Evolutionary conservation across 1,140 invertebrate species (phyloP).

Genomic region (Orius insidiosus): DNA sequence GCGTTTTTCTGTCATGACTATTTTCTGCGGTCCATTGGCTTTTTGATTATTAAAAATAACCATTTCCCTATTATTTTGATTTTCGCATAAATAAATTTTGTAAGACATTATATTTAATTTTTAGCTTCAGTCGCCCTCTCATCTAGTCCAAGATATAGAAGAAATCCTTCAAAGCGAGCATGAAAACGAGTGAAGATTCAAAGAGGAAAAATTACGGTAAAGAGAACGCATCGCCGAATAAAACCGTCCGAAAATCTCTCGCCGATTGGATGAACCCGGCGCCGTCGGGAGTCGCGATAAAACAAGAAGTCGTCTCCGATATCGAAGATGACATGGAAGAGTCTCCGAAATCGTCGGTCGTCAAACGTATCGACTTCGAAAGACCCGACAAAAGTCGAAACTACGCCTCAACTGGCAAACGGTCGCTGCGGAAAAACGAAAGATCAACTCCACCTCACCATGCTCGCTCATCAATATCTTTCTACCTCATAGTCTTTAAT

Average conservation of each 20-base stretch:
- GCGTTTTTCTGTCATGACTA: no score
- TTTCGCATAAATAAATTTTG: no score
- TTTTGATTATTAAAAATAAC: no score
- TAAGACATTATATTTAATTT: no score
- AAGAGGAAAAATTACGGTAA: slow-evolving; percentile 25
- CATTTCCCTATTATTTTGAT: no score
- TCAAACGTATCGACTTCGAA: slow-evolving; percentile 30
- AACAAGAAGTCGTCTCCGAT: slow-evolving; percentile 1
- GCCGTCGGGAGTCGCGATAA: background rate
- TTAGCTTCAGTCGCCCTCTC: slow-evolving; percentile 38
- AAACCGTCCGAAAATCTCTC: slow-evolving; percentile 55
- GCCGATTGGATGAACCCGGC: slow-evolving; percentile 41
- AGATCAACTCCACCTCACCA: slow-evolving; percentile 71
- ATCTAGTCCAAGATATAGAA: slow-evolving; percentile 64
- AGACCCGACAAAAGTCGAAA: slow-evolving; percentile 11
- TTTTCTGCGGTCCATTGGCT: no score
- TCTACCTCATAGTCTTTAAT: no score
- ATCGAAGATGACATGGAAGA: slow-evolving; percentile 7
- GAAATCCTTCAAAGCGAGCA: slow-evolving; percentile 71
- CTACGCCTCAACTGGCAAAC: slow-evolving; percentile 54
- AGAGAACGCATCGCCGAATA: slow-evolving; percentile 46
- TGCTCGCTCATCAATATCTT: slow-evolving; percentile 43
- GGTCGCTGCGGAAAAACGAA: slow-evolving; percentile 72
- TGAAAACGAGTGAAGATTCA: slow-evolving; percentile 23
- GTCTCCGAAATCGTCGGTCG: slow-evolving; percentile 24